phyloP scores from a whole-genome alignment of 2,113 vertebrate species.

The Cyanistes caeruleus region DNA sequence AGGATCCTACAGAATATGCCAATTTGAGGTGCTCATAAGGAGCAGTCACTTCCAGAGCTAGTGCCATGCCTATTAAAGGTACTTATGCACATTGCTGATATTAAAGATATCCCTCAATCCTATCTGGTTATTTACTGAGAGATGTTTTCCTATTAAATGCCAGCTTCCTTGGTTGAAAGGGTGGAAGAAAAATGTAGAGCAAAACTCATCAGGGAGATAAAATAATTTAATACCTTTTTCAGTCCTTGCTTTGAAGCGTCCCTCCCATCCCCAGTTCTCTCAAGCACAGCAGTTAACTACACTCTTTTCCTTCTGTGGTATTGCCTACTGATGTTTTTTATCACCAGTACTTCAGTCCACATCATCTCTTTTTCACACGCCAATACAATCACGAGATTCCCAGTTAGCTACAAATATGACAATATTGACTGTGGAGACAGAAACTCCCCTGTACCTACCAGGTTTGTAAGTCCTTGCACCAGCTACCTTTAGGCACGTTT shows the following conservation, averaged over 20 bases:
- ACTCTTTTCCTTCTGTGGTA: neutral
- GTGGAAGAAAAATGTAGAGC: neutral
- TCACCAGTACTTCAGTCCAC: neutral
- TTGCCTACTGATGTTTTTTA: neutral
- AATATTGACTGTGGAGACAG: neutral
- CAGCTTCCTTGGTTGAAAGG: neutral
- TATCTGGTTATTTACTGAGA: neutral
- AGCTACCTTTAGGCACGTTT: neutral
- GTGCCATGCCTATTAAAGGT: neutral
- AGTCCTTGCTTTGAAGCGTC: neutral
- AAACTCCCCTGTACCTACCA: fast-evolving
- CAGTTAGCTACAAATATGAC: neutral
- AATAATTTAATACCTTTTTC: neutral
- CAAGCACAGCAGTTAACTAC: neutral
- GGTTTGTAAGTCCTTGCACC: neutral
- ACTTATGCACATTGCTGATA: neutral
- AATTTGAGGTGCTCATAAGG: neutral
- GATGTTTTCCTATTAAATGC: neutral
- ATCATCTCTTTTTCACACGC: neutral
- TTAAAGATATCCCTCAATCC: neutral
- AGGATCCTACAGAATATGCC: neutral
- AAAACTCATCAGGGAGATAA: neutral
- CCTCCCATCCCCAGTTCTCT: neutral
- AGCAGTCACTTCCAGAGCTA: neutral
- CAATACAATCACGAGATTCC: neutral